Evolutionary conservation across 1,140 invertebrate species (phyloP).

Genomic region (Philotrypesis tridentata): DNA sequence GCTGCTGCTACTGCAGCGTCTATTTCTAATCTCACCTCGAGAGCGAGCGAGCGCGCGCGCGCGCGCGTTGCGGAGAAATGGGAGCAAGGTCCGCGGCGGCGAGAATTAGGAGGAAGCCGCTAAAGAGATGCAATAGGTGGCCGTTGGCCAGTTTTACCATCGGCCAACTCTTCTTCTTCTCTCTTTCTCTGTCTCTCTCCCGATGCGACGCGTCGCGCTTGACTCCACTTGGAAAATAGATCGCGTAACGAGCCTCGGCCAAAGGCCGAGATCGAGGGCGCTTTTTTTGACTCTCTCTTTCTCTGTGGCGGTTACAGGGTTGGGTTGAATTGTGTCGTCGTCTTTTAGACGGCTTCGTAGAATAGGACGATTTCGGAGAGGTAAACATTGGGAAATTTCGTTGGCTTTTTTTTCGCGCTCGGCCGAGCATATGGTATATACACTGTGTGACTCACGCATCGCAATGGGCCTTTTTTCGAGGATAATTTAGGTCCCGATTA

Average conservation of each 20-base stretch:
- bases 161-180: constrained; percentile 60
- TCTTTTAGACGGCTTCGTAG: neutral
- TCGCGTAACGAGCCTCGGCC: constrained; percentile 45
- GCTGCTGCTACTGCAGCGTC: constrained; percentile 60
- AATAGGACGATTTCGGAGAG: neutral
- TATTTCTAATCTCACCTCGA: constrained; percentile 67
- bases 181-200: neutral
- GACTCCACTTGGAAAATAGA: constrained; percentile 70
- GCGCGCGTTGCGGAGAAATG: constrained; percentile 73
- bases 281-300: neutral
- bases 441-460: neutral
- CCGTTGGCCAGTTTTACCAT: constrained; percentile 63
- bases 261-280: constrained; percentile 32
- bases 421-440: constrained; percentile 6
- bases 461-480: constrained; percentile 22
- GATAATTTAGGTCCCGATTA: constrained; percentile 25
- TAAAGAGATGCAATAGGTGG: constrained; percentile 70
- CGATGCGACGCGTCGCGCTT: constrained; percentile 28
- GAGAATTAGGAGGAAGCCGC: constrained; percentile 71
- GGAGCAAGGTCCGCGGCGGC: constrained; percentile 70
- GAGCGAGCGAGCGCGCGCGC: neutral
- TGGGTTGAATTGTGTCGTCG: neutral
- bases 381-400: neutral
- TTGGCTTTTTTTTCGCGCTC: neutral
- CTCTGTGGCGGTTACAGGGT: constrained; percentile 3